Conservation (phyloP, 2,888 invertebrate species). For the Hirtodrosophila confusa region DNA sequence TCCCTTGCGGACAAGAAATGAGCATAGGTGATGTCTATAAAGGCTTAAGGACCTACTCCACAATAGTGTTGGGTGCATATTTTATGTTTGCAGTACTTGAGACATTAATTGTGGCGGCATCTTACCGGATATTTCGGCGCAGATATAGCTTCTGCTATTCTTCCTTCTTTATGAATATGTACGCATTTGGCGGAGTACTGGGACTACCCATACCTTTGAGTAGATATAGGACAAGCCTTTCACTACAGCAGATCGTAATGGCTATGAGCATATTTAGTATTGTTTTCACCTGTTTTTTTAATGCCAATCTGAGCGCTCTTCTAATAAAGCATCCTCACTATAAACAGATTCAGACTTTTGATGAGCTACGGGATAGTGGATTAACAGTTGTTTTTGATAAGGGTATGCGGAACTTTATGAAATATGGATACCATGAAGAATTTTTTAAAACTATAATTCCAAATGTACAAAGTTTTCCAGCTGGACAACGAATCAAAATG, state of each 20-base stretch:
- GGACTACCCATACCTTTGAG: constrained; percentile 24
- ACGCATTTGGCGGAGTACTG: constrained; percentile 25
- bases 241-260: constrained; percentile 37
- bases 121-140: neutral
- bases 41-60: neutral
- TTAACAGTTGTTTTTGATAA: constrained; percentile 5
- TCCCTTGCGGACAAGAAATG: constrained; percentile 36
- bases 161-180: constrained; percentile 23
- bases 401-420: neutral
- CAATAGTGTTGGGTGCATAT: constrained; percentile 26
- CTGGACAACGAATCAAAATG: too few relatives aligned
- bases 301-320: constrained; percentile 45
- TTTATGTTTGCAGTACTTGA: constrained; percentile 26
- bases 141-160: constrained; percentile 7
- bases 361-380: constrained; percentile 27
- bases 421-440: neutral
- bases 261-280: constrained; percentile 40
- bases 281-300: constrained; percentile 37
- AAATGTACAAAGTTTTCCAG: too few relatives aligned
- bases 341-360: constrained; percentile 5
- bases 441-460: neutral
- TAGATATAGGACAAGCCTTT: constrained; percentile 5
- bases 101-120: constrained; percentile 11
- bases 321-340: constrained; percentile 27
- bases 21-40: constrained; percentile 24